phyloP scores from a whole-genome alignment of 2,888 invertebrate species.

The Gisinianus flammeolus region DNA sequence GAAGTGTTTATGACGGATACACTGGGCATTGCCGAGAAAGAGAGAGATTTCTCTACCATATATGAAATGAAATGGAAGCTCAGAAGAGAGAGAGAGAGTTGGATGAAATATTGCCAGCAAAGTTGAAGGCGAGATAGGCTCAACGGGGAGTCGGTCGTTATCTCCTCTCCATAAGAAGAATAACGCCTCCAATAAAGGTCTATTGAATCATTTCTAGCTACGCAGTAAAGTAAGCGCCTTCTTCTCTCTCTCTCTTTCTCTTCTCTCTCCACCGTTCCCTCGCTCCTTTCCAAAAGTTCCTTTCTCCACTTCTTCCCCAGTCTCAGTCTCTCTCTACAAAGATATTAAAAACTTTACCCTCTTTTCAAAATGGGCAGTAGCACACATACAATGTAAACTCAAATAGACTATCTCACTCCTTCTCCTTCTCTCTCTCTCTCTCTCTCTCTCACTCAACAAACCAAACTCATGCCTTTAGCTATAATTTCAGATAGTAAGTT shows the following conservation, averaged over 20 bases:
- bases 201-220: slow-evolving; percentile 48
- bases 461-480: slow-evolving; percentile 2
- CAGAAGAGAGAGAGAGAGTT: slow-evolving; percentile 17
- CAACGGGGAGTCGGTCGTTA: slow-evolving; percentile 54
- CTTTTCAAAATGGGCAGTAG: slow-evolving; percentile 5
- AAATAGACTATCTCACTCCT: background rate
- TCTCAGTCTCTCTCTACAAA: too few species aligned
- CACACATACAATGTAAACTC: background rate
- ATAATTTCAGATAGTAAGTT: background rate
- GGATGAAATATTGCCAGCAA: slow-evolving; percentile 54
- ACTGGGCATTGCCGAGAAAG: slow-evolving; percentile 17
- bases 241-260: background rate
- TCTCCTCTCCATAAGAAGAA: slow-evolving; percentile 49
- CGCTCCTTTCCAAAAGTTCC: too few species aligned
- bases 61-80: slow-evolving; percentile 7
- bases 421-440: slow-evolving; percentile 5
- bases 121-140: slow-evolving; percentile 52
- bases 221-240: slow-evolving; percentile 40
- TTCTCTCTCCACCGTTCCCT: slow-evolving; percentile 10
- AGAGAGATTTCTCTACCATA: background rate
- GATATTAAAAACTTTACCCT: slow-evolving; percentile 19
- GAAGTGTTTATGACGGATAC: slow-evolving; percentile 15
- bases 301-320: too few species aligned
- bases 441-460: background rate
- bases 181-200: slow-evolving; percentile 46